A percentile compares a stretch with the other conserved stretches of the same genome.
Evolutionary conservation across 2,888 invertebrate species (phyloP).

Genomic region (Ferrisia virgata): DNA sequence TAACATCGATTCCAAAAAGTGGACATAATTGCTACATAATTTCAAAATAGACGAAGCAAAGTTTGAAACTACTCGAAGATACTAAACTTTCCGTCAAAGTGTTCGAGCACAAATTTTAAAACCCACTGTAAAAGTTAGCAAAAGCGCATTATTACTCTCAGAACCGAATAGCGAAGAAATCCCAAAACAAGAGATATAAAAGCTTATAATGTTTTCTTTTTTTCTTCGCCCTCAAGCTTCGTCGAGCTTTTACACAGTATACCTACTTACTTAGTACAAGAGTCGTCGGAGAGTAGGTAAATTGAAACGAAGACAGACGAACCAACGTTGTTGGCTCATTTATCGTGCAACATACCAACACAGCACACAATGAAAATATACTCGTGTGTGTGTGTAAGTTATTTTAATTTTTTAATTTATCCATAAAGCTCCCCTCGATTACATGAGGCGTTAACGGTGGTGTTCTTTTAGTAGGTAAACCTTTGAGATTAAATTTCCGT

Average conservation of each 20-base stretch:
- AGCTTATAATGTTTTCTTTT: background rate
- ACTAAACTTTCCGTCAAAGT: too few relatives aligned
- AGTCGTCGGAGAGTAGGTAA: background rate
- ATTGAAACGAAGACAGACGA: background rate
- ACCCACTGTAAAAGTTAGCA: background rate
- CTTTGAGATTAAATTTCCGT: constrained; percentile 40
- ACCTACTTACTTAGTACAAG: too few relatives aligned
- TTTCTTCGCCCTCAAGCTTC: background rate
- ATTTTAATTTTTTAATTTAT: constrained; percentile 4
- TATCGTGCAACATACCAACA: background rate
- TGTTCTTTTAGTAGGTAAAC: constrained; percentile 34
- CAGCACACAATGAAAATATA: background rate
- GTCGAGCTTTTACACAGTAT: background rate
- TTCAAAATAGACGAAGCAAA: too few relatives aligned
- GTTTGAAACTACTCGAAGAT: too few relatives aligned
- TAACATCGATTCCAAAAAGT: too few relatives aligned
- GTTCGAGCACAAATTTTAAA: background rate
- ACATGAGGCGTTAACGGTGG: constrained; percentile 12
- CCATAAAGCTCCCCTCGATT: background rate
- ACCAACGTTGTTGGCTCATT: background rate
- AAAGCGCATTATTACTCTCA: background rate
- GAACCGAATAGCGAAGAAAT: background rate
- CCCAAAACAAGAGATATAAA: background rate
- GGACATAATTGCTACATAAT: too few relatives aligned
- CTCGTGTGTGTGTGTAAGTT: too few relatives aligned